These are phyloP conservation scores for Trachelus iudaicus DNA, from an alignment of 2,888 invertebrate species.

Conservation along the genomic window DNA sequence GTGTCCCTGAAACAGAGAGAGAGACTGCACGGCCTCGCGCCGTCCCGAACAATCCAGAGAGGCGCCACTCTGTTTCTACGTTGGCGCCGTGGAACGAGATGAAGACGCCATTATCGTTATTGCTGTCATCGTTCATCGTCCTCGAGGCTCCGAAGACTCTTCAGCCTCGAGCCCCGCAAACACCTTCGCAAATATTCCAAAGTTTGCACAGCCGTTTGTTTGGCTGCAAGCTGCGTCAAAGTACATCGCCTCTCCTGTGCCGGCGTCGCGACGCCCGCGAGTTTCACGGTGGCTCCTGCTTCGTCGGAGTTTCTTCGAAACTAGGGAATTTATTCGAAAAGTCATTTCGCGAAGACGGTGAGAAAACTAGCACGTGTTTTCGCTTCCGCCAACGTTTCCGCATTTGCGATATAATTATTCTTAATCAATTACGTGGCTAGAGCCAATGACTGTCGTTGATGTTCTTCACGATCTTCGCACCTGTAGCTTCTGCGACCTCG, in stretches of 20 bases:
- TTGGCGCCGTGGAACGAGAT: background rate
- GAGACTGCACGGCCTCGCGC: too few relatives aligned
- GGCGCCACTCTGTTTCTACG: too few relatives aligned
- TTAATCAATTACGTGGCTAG: background rate
- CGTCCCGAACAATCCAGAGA: too few relatives aligned
- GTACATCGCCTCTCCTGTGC: slow-evolving; percentile 21
- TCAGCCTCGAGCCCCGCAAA: slow-evolving; percentile 23
- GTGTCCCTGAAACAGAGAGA: too few relatives aligned
- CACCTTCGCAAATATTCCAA: slow-evolving; percentile 36
- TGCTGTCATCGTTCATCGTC: slow-evolving; percentile 12
- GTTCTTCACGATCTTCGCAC: too few relatives aligned
- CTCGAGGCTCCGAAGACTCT: background rate
- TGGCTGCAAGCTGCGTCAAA: slow-evolving; percentile 36
- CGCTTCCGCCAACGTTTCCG: background rate
- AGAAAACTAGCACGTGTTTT: background rate
- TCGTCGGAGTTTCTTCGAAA: slow-evolving; percentile 33
- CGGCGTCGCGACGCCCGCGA: slow-evolving; percentile 20
- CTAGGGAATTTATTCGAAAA: slow-evolving; percentile 46
- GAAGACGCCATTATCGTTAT: slow-evolving; percentile 19
- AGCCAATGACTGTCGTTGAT: too few relatives aligned
- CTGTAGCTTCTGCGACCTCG: too few relatives aligned
- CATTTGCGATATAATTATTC: background rate
- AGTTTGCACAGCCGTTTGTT: slow-evolving; percentile 35
- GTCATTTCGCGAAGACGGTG: background rate
- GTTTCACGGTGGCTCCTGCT: slow-evolving; percentile 18